A percentile compares a stretch with the other conserved stretches of the same genome.
These are phyloP conservation scores for Pluvialis apricaria DNA, from an alignment of 2,113 vertebrate genomes.

Conservation along the genomic window DNA sequence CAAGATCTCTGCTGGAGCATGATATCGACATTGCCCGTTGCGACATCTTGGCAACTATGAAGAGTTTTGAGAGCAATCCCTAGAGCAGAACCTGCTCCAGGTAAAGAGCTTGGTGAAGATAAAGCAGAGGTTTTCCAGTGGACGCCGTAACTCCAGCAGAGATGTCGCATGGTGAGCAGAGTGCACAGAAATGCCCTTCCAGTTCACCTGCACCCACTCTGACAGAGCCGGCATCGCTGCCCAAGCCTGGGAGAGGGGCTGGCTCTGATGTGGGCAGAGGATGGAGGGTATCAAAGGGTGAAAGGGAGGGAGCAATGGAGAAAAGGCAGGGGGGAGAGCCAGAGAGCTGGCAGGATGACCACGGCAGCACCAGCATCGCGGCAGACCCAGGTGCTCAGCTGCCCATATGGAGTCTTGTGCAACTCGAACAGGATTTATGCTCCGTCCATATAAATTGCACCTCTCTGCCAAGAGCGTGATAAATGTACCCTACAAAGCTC, in stretches of 20 bases:
- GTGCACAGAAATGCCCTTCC: not conserved
- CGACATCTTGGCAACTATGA: not conserved
- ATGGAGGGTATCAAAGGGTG: not conserved
- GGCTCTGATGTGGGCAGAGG: not conserved
- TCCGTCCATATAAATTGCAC: not conserved
- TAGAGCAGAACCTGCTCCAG: not conserved
- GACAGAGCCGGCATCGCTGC: not conserved
- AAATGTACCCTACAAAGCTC: conserved; percentile 7
- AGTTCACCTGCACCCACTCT: not conserved
- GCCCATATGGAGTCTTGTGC: not conserved
- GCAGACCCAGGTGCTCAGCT: not conserved
- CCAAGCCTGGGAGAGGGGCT: not conserved
- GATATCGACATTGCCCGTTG: accelerated
- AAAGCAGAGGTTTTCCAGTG: not conserved
- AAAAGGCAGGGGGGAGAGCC: not conserved
- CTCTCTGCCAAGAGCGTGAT: conserved; percentile 19
- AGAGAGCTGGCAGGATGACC: not conserved
- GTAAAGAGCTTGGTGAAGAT: not conserved
- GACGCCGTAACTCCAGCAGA: not conserved
- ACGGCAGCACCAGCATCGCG: not conserved
- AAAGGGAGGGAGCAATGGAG: not conserved
- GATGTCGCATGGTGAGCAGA: not conserved
- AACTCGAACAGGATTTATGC: conserved; percentile 29
- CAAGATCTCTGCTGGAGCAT: not conserved
- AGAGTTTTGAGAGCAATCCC: not conserved